These are phyloP conservation scores for Morpho achilles DNA, from an alignment of 2,888 invertebrate species.

Conservation along the genomic window DNA sequence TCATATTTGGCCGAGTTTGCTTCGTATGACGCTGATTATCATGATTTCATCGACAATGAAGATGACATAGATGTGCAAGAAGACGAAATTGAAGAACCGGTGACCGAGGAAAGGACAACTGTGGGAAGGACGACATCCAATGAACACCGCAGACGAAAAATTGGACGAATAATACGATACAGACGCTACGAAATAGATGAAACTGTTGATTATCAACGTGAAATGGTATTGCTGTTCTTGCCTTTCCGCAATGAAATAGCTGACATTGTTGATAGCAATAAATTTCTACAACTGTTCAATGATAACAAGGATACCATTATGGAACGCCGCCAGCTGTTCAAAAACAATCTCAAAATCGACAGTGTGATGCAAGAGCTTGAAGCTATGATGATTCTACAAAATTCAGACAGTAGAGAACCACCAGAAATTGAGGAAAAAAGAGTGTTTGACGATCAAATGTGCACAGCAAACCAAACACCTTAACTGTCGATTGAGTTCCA, in stretches of 20 bases:
- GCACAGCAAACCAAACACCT: too few relatives aligned
- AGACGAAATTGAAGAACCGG: conserved; percentile 35
- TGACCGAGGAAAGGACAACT: conserved; percentile 30
- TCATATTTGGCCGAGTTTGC: conserved; percentile 48
- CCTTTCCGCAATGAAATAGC: conserved; percentile 24
- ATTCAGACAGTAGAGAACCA: conserved; percentile 26
- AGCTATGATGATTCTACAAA: conserved; percentile 32
- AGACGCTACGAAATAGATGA: conserved; percentile 43
- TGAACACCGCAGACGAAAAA: conserved; percentile 35
- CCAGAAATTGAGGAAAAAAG: conserved; percentile 29
- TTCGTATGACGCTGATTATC: conserved; percentile 36
- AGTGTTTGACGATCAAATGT: conserved; percentile 28
- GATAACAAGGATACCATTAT: conserved; percentile 38
- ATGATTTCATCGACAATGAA: conserved; percentile 39
- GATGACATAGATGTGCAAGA: conserved; percentile 38
- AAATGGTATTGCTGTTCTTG: conserved; percentile 30
- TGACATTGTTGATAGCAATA: conserved; percentile 26
- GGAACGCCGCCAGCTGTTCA: conserved; percentile 35
- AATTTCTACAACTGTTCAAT: conserved; percentile 32
- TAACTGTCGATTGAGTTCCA: too few relatives aligned
- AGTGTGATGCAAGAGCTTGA: conserved; percentile 39
- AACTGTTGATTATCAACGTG: conserved; percentile 40
- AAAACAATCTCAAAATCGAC: conserved; percentile 39
- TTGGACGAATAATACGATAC: conserved; percentile 41
- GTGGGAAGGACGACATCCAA: conserved; percentile 20